Evolutionary conservation across 2,797 vertebrate genomes (phyloP).

Genomic region (Arctocebus calabarensis): DNA sequence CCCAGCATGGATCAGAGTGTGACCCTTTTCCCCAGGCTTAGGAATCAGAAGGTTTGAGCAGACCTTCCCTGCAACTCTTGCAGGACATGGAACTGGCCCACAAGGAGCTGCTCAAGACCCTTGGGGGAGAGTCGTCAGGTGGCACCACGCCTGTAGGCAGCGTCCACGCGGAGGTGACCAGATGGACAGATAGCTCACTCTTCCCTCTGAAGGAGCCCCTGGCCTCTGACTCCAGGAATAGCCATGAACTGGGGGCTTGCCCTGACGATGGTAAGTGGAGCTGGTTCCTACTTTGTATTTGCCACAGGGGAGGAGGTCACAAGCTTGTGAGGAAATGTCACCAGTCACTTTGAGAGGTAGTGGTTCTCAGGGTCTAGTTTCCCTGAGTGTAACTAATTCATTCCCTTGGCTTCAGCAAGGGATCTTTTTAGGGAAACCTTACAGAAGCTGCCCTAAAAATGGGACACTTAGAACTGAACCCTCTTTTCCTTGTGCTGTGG

Average conservation of each 20-base stretch:
- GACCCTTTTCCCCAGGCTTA: not conserved
- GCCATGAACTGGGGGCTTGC: not conserved
- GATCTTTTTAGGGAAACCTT: not conserved
- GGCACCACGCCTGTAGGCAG: conserved; percentile 67
- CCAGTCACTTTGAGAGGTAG: too few species aligned
- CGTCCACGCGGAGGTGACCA: not conserved
- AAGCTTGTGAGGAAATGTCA: not conserved
- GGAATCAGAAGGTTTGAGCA: not conserved
- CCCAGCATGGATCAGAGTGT: not conserved
- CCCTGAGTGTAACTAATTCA: too few species aligned
- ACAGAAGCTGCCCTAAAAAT: not conserved
- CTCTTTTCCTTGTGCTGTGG: not conserved
- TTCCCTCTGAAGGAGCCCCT: conserved; percentile 50
- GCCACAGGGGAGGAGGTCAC: not conserved
- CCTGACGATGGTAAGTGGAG: conserved; percentile 70
- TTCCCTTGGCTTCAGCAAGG: not conserved
- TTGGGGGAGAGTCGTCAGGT: conserved; percentile 54
- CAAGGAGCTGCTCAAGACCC: conserved; percentile 80
- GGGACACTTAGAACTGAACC: not conserved
- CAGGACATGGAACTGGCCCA: conserved; percentile 87
- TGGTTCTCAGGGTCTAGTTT: too few species aligned
- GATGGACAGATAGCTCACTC: conserved; percentile 59
- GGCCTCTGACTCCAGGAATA: not conserved
- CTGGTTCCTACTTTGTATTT: not conserved
- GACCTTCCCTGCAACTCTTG: not conserved